A percentile compares a stretch with the other conserved stretches of the same genome.
Evolutionary conservation across 2,113 vertebrate species (phyloP).

Genomic region (Barnardius zonarius): DNA sequence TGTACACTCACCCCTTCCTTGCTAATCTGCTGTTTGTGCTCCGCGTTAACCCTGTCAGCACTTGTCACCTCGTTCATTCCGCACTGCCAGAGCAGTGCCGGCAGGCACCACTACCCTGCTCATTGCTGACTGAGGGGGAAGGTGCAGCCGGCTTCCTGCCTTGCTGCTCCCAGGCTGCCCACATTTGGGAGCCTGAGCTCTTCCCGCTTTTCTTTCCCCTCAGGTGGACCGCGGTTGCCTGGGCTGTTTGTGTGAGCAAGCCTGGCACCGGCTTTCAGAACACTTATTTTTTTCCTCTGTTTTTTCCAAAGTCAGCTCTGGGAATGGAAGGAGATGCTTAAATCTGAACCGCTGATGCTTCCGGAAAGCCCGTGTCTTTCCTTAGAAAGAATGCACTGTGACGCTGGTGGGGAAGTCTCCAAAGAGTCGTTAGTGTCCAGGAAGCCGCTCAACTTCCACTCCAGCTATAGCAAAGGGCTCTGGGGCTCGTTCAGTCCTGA

Average conservation of each 20-base stretch:
- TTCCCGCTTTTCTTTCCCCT: background rate
- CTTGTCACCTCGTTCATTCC: background rate
- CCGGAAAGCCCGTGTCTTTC: constrained; percentile 1
- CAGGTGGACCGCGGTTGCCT: background rate
- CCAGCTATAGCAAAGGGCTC: background rate
- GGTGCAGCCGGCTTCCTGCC: background rate
- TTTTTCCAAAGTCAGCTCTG: background rate
- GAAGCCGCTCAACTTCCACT: background rate
- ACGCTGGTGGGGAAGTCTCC: constrained; percentile 35
- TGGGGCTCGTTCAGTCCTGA: background rate
- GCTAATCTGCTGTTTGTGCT: background rate
- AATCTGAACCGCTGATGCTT: constrained; percentile 44
- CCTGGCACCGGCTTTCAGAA: background rate
- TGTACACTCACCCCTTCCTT: background rate
- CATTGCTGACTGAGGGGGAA: fast-evolving
- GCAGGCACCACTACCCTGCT: background rate
- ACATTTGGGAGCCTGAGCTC: background rate
- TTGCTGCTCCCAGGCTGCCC: background rate
- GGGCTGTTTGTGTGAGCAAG: background rate
- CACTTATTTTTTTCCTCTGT: background rate
- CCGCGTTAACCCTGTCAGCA: background rate
- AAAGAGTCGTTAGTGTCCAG: constrained; percentile 8
- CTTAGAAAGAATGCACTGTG: constrained; percentile 27
- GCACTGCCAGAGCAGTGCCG: background rate
- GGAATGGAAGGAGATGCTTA: constrained; percentile 42